phyloP scores from a whole-genome alignment of 1,140 invertebrate species.

The Octopus bimaculoides region DNA sequence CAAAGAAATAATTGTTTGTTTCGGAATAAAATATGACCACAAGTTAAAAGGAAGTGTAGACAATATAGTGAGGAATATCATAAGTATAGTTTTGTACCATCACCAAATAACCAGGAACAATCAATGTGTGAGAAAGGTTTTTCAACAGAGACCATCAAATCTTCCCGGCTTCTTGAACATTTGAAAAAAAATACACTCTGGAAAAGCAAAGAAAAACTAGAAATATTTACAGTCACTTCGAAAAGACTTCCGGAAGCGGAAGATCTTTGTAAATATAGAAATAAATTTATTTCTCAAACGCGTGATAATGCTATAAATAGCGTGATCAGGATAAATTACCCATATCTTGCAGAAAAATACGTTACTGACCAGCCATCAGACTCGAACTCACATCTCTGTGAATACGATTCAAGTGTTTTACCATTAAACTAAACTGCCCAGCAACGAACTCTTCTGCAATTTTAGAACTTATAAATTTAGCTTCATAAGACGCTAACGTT shows the following conservation, averaged over 20 bases:
- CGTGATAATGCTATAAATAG: too few species aligned
- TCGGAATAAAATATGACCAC: neutral
- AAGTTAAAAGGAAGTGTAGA: neutral
- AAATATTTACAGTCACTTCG: neutral
- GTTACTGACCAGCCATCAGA: too few species aligned
- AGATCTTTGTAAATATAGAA: conserved; percentile 1
- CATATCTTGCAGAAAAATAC: too few species aligned
- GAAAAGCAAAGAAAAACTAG: neutral
- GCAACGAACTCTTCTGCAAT: too few species aligned
- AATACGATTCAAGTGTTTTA: too few species aligned
- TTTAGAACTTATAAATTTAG: too few species aligned
- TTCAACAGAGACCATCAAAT: neutral
- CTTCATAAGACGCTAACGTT: too few species aligned
- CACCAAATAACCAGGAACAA: conserved; percentile 4
- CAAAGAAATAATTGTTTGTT: too few species aligned
- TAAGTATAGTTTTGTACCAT: neutral
- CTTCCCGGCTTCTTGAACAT: conserved; percentile 4
- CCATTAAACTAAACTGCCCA: too few species aligned
- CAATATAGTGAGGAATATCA: neutral
- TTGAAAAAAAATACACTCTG: conserved; percentile 2
- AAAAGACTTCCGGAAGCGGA: neutral
- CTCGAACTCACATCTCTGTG: too few species aligned
- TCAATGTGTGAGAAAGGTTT: conserved; percentile 4
- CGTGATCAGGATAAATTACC: too few species aligned
- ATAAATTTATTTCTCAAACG: too few species aligned